Evolutionary conservation across 2,113 vertebrate species (phyloP), one percentile per base, ranked within the genome.

Genomic region (Paraplagusia blochii): DNA sequence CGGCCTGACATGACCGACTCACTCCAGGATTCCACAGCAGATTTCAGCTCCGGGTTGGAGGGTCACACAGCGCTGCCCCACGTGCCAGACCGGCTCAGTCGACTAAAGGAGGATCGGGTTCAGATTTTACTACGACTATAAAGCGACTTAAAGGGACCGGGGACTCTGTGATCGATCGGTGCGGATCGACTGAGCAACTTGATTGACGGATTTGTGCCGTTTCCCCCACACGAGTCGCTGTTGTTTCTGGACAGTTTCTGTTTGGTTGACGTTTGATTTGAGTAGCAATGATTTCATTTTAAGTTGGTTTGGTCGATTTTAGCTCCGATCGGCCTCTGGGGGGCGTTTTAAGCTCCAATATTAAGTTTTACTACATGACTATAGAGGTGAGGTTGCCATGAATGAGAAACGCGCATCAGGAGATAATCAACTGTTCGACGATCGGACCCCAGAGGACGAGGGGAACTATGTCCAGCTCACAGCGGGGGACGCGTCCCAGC

Each of bases 331-430:
- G n/a, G n/a, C n/a, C n/a, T n/a, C n/a, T n/a, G n/a, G n/a, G n/a
- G n/a, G n/a, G n/a, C n/a, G n/a, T n/a, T n/a, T n/a, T n/a, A n/a
- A n/a, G n/a, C n/a, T n/a, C n/a, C n/a, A 22, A 14, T 11, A n/a
- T 1, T 2, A 42, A 22, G 36, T 22, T 44, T 11, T 35, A 11
- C 57, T 65, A 51, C 33, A 72, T 79, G 76, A 42, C 45, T 42
- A 8, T 22, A 53, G 8, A 9, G 58, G 53, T 11, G 17, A 63
- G n/a, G 51, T 48, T 14, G 79, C 64, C 6, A 89, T 89, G 88
- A 65, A 1, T 15, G 82, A 83, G 35, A 76, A 55, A 47, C 44
- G n/a, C 53, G 18, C 64, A 1, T 6, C 11, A 7, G 65, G 13
- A 39, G 69, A 77, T 8, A 9, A 2, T 3, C 15, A 64, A n/a